Evolutionary conservation across 2,797 vertebrate species (phyloP), one percentile per base, ranked within the genome.

Genomic region (Todus mexicanus): DNA sequence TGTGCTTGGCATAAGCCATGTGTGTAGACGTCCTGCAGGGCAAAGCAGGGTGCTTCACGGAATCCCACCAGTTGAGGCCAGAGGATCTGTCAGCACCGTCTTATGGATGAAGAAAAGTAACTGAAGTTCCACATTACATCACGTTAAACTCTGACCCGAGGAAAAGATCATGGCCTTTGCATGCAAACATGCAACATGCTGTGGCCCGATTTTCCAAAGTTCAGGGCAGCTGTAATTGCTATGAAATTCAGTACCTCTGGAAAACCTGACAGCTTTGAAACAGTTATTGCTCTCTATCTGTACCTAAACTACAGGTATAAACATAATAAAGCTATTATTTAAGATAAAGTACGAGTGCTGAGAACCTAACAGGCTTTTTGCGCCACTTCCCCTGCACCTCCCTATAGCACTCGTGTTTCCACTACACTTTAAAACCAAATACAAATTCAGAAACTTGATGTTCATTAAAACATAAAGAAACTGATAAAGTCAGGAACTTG

Each of bases 381-480:
- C 57, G 64, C n/a, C 47, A 37, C 22, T 61, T 87, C 57, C 60
- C 37, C 79, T 33, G 42, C 40, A 63, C 43, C 22, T 76, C 47
- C 87, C 65, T 42, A 21, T 4, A 83, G 59, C 54, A 80, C 22
- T 94, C 69, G 26, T 1, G 7, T 74, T 89, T 80, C 31, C 37
- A 48, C 27, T 72, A 38, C 10, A 75, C 22, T 89, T 87, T 45
- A 73, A 66, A 86, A 85, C 53, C 47, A 87, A 89, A 80, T 51
- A 80, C 3, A 83, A 89, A 81, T 75, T 92, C 23, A 53, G 66
- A 48, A 89, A 79, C 35, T 38, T 72, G n/a, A 83, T 59, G 53
- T 65, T 90, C 81, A 93, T 84, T 79, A 89, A 87, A 96, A 89
- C n/a, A 47, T 4, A 7, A 93, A 83, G 76, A 84, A 92, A 87